phyloP scores from a whole-genome alignment of 2,113 vertebrate species.

The Tautogolabrus adspersus region DNA sequence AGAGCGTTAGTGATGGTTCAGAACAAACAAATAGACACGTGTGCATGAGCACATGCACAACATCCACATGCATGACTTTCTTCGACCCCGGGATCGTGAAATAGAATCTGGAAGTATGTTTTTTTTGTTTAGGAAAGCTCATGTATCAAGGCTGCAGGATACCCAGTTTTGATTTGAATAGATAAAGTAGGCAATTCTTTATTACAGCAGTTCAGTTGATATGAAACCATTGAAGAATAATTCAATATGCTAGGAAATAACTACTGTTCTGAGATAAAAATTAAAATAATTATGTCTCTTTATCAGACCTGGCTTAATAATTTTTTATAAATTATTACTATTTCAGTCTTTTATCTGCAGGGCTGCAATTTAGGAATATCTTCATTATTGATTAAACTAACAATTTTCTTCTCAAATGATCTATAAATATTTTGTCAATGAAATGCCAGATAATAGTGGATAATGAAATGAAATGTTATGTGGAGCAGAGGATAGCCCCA shows the following conservation, averaged over 20 bases:
- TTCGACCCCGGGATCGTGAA: conserved; percentile 28
- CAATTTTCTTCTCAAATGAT: background rate
- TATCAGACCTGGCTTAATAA: conserved; percentile 34
- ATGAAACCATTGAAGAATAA: conserved; percentile 11
- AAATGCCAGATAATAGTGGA: background rate
- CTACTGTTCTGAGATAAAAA: conserved; percentile 32
- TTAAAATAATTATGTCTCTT: conserved; percentile 33
- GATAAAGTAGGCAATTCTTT: background rate
- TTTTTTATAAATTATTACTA: conserved; percentile 30
- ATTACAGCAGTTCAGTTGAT: background rate
- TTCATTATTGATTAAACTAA: background rate
- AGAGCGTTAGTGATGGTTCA: conserved; percentile 49
- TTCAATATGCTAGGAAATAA: conserved; percentile 13
- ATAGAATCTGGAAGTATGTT: conserved; percentile 32
- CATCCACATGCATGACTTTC: background rate
- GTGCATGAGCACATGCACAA: conserved; percentile 13
- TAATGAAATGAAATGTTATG: background rate
- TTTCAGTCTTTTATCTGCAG: background rate
- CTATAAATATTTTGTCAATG: background rate
- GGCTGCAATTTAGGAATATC: background rate
- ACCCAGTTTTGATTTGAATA: conserved; percentile 2
- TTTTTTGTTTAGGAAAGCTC: conserved; percentile 35
- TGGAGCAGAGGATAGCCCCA: background rate
- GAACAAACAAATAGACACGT: conserved; percentile 51
- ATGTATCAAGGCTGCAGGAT: conserved; percentile 14